Conservation (phyloP, 2,888 invertebrate genomes). For the Drosophila gaucha region DNA sequence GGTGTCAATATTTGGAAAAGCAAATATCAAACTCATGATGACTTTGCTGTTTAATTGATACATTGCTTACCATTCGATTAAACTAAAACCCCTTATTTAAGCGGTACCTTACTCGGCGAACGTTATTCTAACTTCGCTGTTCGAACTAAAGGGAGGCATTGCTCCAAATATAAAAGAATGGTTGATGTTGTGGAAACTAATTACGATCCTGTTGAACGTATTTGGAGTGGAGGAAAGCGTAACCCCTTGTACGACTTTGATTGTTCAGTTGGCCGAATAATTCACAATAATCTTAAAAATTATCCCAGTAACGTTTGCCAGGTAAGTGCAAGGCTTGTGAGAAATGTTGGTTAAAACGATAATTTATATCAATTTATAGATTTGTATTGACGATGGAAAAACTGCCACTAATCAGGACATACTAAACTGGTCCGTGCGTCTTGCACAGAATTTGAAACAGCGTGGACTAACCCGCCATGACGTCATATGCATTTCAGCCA, state of each 20-base stretch:
- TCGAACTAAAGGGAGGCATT: no score
- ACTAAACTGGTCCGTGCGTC: constrained; percentile 39
- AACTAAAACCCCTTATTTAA: no score
- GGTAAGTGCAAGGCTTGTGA: neutral
- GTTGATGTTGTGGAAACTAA: no score
- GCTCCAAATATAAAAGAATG: no score
- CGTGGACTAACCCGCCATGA: constrained; percentile 52
- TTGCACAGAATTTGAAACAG: constrained; percentile 47
- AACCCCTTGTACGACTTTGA: constrained; percentile 16
- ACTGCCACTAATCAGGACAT: constrained; percentile 14
- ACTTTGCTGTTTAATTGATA: no score
- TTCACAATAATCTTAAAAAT: constrained; percentile 19
- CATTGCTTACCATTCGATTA: no score
- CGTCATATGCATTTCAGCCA: constrained; percentile 59
- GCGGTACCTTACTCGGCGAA: no score
- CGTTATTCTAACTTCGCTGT: no score
- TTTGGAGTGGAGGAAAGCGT: constrained; percentile 31
- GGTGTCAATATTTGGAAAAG: no score
- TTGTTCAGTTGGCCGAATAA: constrained; percentile 36
- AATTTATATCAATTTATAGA: neutral
- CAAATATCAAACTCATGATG: no score
- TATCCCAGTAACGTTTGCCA: constrained; percentile 38
- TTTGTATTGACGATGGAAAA: constrained; percentile 25
- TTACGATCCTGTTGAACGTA: constrained; percentile 16
- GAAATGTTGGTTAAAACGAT: neutral